A percentile compares a stretch with the other conserved stretches of the same genome.
phyloP scores from a whole-genome alignment of 2,888 invertebrate genomes.

The Ochropleura leucogaster region DNA sequence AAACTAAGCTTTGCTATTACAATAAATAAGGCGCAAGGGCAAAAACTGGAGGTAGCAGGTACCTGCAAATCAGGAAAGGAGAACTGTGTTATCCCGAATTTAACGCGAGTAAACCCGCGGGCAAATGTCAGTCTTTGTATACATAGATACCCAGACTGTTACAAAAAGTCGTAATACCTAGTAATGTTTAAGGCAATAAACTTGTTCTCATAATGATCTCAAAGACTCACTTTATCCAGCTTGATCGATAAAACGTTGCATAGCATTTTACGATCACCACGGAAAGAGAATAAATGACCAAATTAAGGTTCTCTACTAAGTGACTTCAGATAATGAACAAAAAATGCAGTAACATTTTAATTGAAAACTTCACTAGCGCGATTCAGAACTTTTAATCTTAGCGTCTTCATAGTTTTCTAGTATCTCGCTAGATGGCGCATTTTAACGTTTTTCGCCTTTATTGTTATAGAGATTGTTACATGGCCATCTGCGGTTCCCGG shows the following conservation, averaged over 20 bases:
- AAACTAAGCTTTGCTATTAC: no score
- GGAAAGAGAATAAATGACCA: not conserved
- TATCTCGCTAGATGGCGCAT: constrained; percentile 42
- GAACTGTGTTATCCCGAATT: no score
- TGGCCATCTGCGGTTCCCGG: constrained; percentile 56
- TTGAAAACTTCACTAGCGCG: constrained; percentile 6
- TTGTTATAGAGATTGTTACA: constrained; percentile 62
- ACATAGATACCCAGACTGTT: not conserved
- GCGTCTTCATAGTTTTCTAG: constrained; percentile 20
- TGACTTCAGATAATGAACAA: not conserved
- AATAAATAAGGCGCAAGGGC: no score
- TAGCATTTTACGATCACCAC: not conserved
- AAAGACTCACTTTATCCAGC: not conserved
- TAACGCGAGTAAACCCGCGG: no score
- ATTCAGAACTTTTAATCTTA: constrained; percentile 19
- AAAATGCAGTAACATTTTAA: not conserved
- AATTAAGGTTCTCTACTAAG: not conserved
- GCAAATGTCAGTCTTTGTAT: no score
- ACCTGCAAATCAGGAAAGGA: no score
- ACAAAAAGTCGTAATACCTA: not conserved
- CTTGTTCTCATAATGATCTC: no score
- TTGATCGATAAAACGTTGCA: not conserved
- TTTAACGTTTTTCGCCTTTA: constrained; percentile 52
- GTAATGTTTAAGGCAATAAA: not conserved
- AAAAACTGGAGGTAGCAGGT: no score